Evolutionary conservation across 2,888 invertebrate genomes (phyloP), one percentile per base, ranked within the genome.

Genomic region (Ecdyonurus torrentis): DNA sequence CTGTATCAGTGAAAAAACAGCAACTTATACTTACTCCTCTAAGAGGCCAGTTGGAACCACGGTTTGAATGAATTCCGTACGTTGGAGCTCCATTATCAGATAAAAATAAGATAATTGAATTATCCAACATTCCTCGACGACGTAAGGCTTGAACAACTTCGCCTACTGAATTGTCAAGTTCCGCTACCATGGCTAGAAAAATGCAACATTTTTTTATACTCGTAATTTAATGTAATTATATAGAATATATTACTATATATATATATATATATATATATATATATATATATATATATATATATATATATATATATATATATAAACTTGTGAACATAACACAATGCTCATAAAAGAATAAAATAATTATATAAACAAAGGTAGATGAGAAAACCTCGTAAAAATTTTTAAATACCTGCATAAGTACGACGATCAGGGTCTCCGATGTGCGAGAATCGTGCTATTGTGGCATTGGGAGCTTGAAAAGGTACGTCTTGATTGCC

Each of bases 51-150:
- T 89, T 89, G 20, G 87, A 88, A 10, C 84, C 89, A 60, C 82
- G 81, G 74, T 91, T 94, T 61, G 78, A 72, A 70, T 84, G 83
- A 60, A 80, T 69, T 0, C 90, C 91, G 63, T 80, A 76, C 1
- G 89, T 85, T 60, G 89, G 89, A 0, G 86, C 90, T 0, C 93
- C 92, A 72, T 95, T 95, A 72, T 95, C 96, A 15, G 91, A 87
- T 68, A 87, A 82, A 72, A 95, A 96, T 1, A 91, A 74, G 62
- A 96, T 80, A 59, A 96, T 82, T 1, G 91, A 87, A 71, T 94
- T 86, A 58, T 89, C 77, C 66, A 94, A 76, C 75, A 92, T 85
- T 1, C 79, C 78, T 64, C 81, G 82, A 0, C 80, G 72, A 61
- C 81, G 76, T 62, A 96, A 75, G 2, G 87, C 83, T 60, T 79